Conservation (phyloP, 2,888 invertebrate species). For the Cryptophagus acutangulus region DNA sequence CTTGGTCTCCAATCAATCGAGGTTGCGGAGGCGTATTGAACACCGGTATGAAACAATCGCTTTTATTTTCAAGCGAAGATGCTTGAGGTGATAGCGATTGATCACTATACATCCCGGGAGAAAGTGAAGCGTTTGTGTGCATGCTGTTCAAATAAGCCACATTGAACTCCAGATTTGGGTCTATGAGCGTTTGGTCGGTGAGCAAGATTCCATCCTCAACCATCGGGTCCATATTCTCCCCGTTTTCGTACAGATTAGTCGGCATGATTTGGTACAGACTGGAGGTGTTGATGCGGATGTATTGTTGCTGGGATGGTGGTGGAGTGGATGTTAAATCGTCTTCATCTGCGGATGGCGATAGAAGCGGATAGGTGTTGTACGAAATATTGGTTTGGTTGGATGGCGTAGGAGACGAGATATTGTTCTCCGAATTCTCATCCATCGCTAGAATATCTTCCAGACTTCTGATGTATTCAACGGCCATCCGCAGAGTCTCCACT, state of each 20-base stretch:
- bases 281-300: conserved; percentile 55
- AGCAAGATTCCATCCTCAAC: conserved; percentile 49
- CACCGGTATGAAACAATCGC: conserved; percentile 36
- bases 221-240: conserved; percentile 51
- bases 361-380: conserved; percentile 41
- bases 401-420: conserved; percentile 43
- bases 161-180: conserved; percentile 52
- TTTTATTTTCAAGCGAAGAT: conserved; percentile 34
- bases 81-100: conserved; percentile 46
- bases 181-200: conserved; percentile 50
- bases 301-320: conserved; percentile 55
- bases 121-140: conserved; percentile 39
- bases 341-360: conserved; percentile 50
- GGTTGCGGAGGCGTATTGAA: conserved; percentile 24
- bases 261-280: conserved; percentile 62
- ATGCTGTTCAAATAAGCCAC: conserved; percentile 51
- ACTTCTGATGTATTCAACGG: conserved; percentile 83
- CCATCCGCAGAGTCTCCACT: conserved; percentile 85
- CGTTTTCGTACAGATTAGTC: conserved; percentile 57
- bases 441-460: conserved; percentile 70
- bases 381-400: conserved; percentile 40
- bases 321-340: conserved; percentile 50
- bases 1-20: conserved; percentile 23
- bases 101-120: conserved; percentile 45
- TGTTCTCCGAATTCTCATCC: conserved; percentile 46